phyloP scores from a whole-genome alignment of 2,113 vertebrate genomes.

The Takifugu flavidus region DNA sequence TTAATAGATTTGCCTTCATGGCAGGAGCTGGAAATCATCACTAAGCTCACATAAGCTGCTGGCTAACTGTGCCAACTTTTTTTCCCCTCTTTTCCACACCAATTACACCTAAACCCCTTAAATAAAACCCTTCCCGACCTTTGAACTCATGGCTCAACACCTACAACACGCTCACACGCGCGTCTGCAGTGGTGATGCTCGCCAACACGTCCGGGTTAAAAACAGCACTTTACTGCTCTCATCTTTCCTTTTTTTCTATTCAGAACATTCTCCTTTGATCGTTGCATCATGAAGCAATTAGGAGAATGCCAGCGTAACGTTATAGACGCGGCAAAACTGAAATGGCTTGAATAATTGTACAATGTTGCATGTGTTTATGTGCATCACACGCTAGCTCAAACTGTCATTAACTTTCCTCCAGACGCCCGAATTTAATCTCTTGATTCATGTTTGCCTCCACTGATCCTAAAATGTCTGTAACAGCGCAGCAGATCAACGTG shows the following conservation, averaged over 20 bases:
- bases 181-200: constrained; percentile 7
- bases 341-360: constrained; percentile 29
- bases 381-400: constrained; percentile 13
- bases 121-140: constrained; percentile 25
- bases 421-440: constrained; percentile 30
- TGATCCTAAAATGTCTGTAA: constrained; percentile 38
- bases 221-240: constrained; percentile 11
- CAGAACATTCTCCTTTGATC: constrained; percentile 9
- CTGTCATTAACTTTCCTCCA: constrained; percentile 24
- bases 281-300: constrained; percentile 36
- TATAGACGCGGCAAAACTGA: constrained; percentile 14
- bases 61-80: constrained; percentile 52
- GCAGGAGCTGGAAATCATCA: constrained; percentile 54
- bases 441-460: constrained; percentile 22
- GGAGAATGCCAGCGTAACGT: constrained; percentile 14
- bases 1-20: constrained; percentile 69
- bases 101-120: constrained; percentile 2
- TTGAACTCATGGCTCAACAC: constrained; percentile 22
- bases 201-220: constrained; percentile 2
- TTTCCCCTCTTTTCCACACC: constrained; percentile 5
- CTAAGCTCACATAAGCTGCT: constrained; percentile 45
- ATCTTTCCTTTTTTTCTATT: neutral
- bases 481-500: constrained; percentile 42
- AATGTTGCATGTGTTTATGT: constrained; percentile 16
- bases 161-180: neutral